Evolutionary conservation across 2,113 vertebrate species (phyloP).

Genomic region (Mus pahari): DNA sequence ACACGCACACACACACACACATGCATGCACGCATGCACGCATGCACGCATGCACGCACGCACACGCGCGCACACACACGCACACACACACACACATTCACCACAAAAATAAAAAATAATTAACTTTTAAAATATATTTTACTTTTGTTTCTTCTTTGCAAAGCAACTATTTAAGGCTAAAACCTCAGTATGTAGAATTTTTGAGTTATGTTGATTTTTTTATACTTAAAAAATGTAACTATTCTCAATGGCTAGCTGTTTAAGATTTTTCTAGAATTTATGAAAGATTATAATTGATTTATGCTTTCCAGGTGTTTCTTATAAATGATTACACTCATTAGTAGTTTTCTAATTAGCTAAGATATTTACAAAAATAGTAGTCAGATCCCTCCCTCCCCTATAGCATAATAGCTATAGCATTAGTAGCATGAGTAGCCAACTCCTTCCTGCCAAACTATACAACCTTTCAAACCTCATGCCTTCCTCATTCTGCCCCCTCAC

Average conservation of each 20-base stretch:
- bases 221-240: background rate
- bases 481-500: background rate
- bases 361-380: background rate
- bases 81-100: background rate
- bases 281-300: background rate
- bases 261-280: background rate
- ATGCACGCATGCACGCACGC: too few species aligned
- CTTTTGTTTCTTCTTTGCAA: background rate
- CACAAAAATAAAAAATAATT: background rate
- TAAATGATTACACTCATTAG: constrained; percentile 1
- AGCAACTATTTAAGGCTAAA: background rate
- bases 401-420: too few species aligned
- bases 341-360: background rate
- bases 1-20: too few species aligned
- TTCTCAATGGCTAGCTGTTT: background rate
- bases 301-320: constrained; percentile 28
- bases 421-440: background rate
- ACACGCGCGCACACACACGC: too few species aligned
- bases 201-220: background rate
- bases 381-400: background rate
- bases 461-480: background rate
- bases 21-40: too few species aligned
- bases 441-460: background rate
- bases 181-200: background rate
- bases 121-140: background rate